Conservation (phyloP, 2,797 vertebrate genomes). For the Mionectes olivaceus region DNA sequence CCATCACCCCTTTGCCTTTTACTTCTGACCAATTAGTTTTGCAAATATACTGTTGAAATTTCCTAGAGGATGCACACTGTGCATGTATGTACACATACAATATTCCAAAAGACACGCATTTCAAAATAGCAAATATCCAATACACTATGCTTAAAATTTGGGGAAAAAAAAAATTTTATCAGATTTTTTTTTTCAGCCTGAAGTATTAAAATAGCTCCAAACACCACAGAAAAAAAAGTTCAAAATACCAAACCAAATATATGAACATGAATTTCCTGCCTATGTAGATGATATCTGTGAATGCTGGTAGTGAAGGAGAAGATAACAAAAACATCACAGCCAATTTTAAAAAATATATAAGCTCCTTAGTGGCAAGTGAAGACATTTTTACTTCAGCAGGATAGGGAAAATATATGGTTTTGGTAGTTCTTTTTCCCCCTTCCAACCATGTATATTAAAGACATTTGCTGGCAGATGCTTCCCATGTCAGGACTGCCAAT, state of each 20-base stretch:
- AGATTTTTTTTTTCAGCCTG: neutral
- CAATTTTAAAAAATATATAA: neutral
- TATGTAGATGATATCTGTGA: neutral
- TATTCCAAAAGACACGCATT: neutral
- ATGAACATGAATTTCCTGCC: neutral
- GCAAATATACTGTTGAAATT: neutral
- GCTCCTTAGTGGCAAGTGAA: neutral
- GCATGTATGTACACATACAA: neutral
- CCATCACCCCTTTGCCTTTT: neutral
- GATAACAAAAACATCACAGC: neutral
- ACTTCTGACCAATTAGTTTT: neutral
- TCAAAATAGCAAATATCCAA: neutral
- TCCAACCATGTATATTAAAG: neutral
- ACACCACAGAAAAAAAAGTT: neutral
- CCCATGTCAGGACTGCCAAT: neutral
- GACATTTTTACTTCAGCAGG: neutral
- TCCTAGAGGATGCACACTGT: neutral
- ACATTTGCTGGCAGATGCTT: conserved; percentile 41
- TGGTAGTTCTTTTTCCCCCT: neutral
- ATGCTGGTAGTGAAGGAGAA: neutral
- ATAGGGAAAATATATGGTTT: neutral
- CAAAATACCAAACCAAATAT: neutral
- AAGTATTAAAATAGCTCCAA: neutral
- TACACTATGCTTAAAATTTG: neutral
- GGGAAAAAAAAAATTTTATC: neutral